phyloP scores from a whole-genome alignment of 30 jellyfish, hydroid and myxozoan species.

The Sanderia malayensis region DNA sequence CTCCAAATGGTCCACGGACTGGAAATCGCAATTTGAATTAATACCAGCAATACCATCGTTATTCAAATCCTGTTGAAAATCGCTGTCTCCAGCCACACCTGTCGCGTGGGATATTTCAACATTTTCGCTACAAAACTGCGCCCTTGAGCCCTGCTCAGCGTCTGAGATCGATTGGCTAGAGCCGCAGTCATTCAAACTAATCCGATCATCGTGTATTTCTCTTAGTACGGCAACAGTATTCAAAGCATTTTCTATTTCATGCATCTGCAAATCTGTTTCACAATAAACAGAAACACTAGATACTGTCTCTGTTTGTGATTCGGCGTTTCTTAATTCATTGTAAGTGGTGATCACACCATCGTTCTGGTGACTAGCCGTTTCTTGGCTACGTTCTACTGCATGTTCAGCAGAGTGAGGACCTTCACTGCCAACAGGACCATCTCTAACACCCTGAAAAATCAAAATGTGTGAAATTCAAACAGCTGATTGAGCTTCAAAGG shows the following conservation, averaged over 20 bases:
- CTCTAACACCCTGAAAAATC: slow-evolving; percentile 77
- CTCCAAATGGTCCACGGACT: neutral
- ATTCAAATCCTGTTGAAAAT: neutral
- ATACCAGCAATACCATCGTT: neutral
- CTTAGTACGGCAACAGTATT: slow-evolving; percentile 34
- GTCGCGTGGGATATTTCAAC: neutral
- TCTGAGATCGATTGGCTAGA: neutral
- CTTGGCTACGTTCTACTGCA: neutral
- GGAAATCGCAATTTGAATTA: neutral
- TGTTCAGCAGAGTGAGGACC: neutral
- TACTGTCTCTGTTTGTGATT: slow-evolving; percentile 17
- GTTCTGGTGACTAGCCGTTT: neutral
- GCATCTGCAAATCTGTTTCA: slow-evolving; percentile 44
- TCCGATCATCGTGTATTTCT: slow-evolving; percentile 9
- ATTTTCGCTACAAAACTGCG: neutral
- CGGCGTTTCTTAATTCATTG: neutral
- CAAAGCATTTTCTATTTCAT: slow-evolving; percentile 38
- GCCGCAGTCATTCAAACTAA: neutral
- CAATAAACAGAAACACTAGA: slow-evolving; percentile 3
- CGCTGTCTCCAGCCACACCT: neutral
- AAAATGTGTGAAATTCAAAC: neutral
- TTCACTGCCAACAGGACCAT: slow-evolving; percentile 82
- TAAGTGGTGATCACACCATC: neutral
- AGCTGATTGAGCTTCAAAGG: no score
- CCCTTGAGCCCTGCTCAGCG: neutral